Evolutionary conservation across 2,113 vertebrate species (phyloP).

Genomic region (Trogon melanurus): DNA sequence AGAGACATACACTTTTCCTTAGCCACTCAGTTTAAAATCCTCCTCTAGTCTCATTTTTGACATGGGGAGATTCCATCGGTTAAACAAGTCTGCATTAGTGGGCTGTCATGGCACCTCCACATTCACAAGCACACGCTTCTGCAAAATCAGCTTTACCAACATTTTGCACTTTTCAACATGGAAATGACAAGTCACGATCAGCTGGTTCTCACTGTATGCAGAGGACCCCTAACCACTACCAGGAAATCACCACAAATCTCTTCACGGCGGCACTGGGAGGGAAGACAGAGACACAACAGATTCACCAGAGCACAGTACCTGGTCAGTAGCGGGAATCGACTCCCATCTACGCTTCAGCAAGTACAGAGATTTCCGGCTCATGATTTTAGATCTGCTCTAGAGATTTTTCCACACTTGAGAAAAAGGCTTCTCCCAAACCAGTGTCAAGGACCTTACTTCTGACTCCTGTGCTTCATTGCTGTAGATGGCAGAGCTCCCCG

Average conservation of each 20-base stretch:
- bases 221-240: background rate
- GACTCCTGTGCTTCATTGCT: conserved; percentile 8
- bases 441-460: conserved; percentile 5
- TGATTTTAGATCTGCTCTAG: background rate
- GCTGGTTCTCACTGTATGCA: background rate
- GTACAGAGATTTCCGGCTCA: conserved; percentile 67
- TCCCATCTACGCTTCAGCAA: conserved; percentile 73
- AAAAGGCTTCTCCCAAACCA: conserved; percentile 18
- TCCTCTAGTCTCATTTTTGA: background rate
- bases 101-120: background rate
- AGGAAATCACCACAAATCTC: fast-evolving
- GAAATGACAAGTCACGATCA: background rate
- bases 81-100: background rate
- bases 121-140: background rate
- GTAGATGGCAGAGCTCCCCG: background rate
- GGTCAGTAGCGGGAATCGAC: conserved; percentile 58
- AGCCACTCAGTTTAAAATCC: background rate
- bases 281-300: background rate
- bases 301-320: conserved; percentile 58
- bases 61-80: background rate
- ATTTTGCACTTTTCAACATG: background rate
- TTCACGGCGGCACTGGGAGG: background rate
- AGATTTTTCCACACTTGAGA: background rate
- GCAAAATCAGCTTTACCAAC: background rate
- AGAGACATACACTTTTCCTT: background rate